These are phyloP conservation scores for Petrocephalus microphthalmus DNA, from an alignment of 2,113 vertebrate genomes.

Conservation along the genomic window DNA sequence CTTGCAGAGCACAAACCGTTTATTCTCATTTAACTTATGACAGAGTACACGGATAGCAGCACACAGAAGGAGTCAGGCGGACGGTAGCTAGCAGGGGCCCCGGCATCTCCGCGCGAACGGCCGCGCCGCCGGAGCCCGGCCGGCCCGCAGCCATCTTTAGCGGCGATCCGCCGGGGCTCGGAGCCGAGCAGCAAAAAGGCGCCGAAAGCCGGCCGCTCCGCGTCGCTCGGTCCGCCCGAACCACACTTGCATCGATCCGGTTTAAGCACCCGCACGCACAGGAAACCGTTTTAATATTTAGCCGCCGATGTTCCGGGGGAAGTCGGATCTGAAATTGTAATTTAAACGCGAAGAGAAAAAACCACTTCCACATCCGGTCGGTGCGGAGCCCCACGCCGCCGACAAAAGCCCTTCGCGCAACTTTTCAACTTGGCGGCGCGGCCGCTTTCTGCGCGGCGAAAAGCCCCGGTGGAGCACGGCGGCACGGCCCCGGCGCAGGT, in stretches of 20 bases:
- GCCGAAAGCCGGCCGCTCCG: not conserved
- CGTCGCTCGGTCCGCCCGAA: not conserved
- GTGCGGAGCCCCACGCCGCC: slow-evolving; percentile 30
- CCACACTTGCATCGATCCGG: not conserved
- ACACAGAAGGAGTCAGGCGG: not conserved
- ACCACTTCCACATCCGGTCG: slow-evolving; percentile 70
- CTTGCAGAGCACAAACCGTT: not conserved
- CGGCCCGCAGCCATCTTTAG: slow-evolving; percentile 1
- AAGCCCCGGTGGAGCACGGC: too few species aligned
- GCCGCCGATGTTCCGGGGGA: slow-evolving; percentile 66
- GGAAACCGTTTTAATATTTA: slow-evolving; percentile 61
- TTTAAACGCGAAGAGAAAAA: slow-evolving; percentile 62
- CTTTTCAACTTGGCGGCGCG: not conserved
- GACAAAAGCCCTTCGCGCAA: slow-evolving; percentile 8
- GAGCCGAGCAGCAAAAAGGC: not conserved
- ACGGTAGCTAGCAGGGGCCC: not conserved
- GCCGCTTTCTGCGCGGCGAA: too few species aligned
- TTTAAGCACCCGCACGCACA: slow-evolving; percentile 41
- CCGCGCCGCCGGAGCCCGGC: not conserved
- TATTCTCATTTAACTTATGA: not conserved
- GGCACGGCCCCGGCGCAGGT: not conserved
- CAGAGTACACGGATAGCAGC: not conserved
- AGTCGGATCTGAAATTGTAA: slow-evolving; percentile 60
- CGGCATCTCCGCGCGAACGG: not conserved
- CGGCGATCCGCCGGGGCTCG: not conserved